Base-by-base conservation (phyloP, 2,888 invertebrate genomes). In the Terebella lapidaria region DNA sequence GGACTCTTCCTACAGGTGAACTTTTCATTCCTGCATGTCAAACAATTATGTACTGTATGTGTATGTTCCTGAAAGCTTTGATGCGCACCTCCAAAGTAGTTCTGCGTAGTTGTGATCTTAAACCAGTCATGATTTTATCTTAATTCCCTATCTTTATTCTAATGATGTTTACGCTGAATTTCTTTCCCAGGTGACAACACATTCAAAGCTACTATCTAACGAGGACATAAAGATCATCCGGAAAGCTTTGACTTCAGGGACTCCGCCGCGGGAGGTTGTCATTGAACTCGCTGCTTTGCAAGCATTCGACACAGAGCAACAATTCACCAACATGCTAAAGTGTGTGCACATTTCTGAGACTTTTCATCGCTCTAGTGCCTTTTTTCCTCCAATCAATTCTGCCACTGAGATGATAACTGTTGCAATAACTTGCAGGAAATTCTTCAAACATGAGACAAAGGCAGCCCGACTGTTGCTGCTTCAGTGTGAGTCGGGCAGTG, bases 401-500 rank as follows among this genome's bases (percentile, higher is more conserved):
- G n/a, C n/a, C n/a, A n/a, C n/a, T n/a, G n/a, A n/a, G n/a, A n/a
- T n/a, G n/a, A n/a, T n/a, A n/a, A n/a, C n/a, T n/a, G n/a, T n/a
- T n/a, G n/a, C n/a, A 27, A 24, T 24, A 35, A 15, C 42, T 35
- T 15, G n/a, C n/a, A 35, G 42, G 42, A n/a, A n/a, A 35, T 35
- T 35, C 42, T 35, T 35, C n/a, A 35, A 35, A 10, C 42, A 35
- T 18, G 22, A 58, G 25, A 25, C 59, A 15, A 56, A 58, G 10
- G 54, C 54, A 15, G 65, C 66, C 27, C 65, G 61, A 26, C 63
- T 76, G 52, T 57, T 76, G 58, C 58, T 76, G 26, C 67, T 76
- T 24, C 76, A 75, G 63, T 74, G 76, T 69, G 74, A 75, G 57
- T 68, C 71, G 54, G 75, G 74, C 2, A 71, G 74, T 57, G 61